phyloP scores from a whole-genome alignment of 2,113 vertebrate species.

The Oreotragus oreotragus region DNA sequence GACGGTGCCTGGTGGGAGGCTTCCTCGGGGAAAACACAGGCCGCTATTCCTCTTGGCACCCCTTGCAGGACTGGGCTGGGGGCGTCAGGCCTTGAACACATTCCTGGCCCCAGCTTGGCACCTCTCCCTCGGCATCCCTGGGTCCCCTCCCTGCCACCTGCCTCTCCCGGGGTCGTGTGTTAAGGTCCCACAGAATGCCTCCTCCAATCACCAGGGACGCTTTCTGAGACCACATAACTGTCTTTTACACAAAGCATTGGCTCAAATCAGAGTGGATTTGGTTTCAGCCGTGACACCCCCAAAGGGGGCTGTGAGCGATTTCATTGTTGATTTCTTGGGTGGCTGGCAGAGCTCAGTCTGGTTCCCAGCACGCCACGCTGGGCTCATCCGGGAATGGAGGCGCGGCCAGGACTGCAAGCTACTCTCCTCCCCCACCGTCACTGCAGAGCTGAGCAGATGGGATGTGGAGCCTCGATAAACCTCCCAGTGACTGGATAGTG shows the following conservation, averaged over 20 bases:
- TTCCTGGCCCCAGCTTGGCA: not conserved
- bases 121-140: not conserved
- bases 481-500: constrained; percentile 50
- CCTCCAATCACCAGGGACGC: not conserved
- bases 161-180: not conserved
- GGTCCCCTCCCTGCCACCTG: too few species aligned
- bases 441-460: constrained; percentile 71
- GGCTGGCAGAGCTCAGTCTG: not conserved
- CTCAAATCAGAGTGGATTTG: not conserved
- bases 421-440: not conserved
- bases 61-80: not conserved
- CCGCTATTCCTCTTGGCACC: not conserved
- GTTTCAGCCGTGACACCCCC: not conserved
- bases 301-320: not conserved
- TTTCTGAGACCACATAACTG: rapidly evolving
- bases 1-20: not conserved
- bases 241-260: not conserved
- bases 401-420: not conserved
- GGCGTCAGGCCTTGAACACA: not conserved
- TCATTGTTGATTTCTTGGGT: not conserved
- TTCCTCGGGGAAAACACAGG: not conserved
- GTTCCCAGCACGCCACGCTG: not conserved
- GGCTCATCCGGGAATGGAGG: not conserved
- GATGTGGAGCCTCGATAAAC: constrained; percentile 53
- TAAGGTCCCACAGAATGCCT: rapidly evolving